phyloP scores from a whole-genome alignment of 2,888 invertebrate genomes.

The Liopterus haemorrhoidalis region DNA sequence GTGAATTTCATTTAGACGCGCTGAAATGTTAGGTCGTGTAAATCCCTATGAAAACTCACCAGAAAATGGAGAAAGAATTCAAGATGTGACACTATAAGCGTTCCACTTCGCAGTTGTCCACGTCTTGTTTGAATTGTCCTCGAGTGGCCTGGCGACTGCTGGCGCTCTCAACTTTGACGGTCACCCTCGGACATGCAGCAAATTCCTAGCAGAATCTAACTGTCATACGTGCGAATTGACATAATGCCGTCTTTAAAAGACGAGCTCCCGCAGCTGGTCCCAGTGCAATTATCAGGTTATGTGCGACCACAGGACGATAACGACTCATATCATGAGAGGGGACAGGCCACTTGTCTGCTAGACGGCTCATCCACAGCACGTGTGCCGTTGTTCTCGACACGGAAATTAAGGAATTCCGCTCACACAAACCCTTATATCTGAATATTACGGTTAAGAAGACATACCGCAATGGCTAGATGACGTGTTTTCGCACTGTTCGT shows the following conservation, averaged over 20 bases:
- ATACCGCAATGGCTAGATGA: neutral
- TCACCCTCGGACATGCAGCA: no score
- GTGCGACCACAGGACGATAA: conserved; percentile 9
- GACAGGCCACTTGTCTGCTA: conserved; percentile 11
- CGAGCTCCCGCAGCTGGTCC: conserved; percentile 12
- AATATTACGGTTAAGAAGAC: neutral
- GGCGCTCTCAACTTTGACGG: no score
- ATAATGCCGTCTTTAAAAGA: conserved; percentile 14
- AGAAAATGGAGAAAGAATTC: no score
- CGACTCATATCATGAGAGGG: conserved; percentile 15
- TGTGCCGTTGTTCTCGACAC: no score
- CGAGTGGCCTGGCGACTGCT: no score
- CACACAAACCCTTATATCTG: conserved; percentile 9
- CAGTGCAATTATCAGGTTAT: conserved; percentile 18
- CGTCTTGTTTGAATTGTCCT: conserved; percentile 10
- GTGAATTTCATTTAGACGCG: conserved; percentile 17
- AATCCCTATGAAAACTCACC: no score
- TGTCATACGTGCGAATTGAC: neutral
- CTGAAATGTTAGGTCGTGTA: conserved; percentile 1
- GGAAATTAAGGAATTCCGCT: conserved; percentile 22
- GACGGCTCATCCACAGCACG: no score
- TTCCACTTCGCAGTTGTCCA: no score
- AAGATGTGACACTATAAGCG: conserved; percentile 12
- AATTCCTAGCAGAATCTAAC: no score
- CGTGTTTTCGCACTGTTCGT: neutral